Percentiles rank a stretch among this genome's conserved stretches.
Evolutionary conservation across 2,888 invertebrate species (phyloP).

Genomic region (Drosophila maculinotata): DNA sequence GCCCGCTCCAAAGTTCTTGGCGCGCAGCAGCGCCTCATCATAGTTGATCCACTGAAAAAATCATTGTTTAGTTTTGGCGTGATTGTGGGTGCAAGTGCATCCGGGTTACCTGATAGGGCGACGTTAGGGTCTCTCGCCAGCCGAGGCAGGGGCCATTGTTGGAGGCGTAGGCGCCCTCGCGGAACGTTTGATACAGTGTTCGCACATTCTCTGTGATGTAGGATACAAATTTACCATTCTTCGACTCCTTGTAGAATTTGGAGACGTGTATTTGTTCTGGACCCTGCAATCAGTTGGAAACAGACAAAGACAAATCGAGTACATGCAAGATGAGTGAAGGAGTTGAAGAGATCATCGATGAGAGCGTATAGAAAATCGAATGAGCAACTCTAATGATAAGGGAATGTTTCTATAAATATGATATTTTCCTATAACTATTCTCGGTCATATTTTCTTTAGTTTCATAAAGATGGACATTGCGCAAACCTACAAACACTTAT

Average conservation of each 20-base stretch:
- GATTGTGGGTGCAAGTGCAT: too few relatives aligned
- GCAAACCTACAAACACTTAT: too few relatives aligned
- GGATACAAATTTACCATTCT: constrained; percentile 93
- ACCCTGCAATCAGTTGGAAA: constrained; percentile 88
- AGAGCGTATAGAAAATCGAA: constrained; percentile 9
- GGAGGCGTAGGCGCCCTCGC: constrained; percentile 96
- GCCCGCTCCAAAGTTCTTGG: constrained; percentile 96
- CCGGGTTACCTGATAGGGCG: constrained; percentile 90
- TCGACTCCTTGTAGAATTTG: constrained; percentile 95
- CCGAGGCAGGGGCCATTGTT: constrained; percentile 97
- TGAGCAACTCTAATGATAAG: constrained; percentile 1
- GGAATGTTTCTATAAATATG: not conserved
- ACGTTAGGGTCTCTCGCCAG: constrained; percentile 93
- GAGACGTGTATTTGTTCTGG: constrained; percentile 95
- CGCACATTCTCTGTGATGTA: constrained; percentile 94
- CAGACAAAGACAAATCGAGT: constrained; percentile 63
- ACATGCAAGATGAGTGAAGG: constrained; percentile 69
- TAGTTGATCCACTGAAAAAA: constrained; percentile 92
- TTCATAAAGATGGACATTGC: too few relatives aligned
- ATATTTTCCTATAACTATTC: not conserved
- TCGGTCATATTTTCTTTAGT: too few relatives aligned
- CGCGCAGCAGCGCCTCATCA: constrained; percentile 95
- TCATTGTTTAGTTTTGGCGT: too few relatives aligned
- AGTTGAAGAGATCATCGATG: constrained; percentile 36
- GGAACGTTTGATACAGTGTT: constrained; percentile 95